phyloP scores from a whole-genome alignment of 2,797 vertebrate genomes.

The Limnodromus scolopaceus region DNA sequence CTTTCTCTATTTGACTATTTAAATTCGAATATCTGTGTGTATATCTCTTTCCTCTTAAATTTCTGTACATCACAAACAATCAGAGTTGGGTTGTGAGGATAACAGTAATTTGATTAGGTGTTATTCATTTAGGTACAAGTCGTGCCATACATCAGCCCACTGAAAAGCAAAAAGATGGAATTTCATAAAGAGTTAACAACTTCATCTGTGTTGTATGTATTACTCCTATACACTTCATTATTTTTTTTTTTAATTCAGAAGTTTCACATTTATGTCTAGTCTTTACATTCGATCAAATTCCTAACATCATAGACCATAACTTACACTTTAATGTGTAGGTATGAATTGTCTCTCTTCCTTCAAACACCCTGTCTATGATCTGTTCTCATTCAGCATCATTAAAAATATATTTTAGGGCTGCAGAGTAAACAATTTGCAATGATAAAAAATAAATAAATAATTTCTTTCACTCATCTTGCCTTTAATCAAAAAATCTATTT shows the following conservation, averaged over 20 bases:
- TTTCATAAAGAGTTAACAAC: not conserved
- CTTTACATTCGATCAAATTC: not conserved
- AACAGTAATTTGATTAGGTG: not conserved
- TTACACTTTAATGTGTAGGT: not conserved
- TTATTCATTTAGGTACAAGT: not conserved
- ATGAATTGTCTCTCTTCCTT: not conserved
- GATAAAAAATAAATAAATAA: not conserved
- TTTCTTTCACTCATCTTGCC: not conserved
- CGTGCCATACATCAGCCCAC: fast-evolving
- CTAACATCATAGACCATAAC: not conserved
- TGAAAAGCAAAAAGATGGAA: not conserved
- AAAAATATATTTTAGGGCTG: not conserved
- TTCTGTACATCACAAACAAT: not conserved
- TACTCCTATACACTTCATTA: not conserved
- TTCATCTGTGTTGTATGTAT: too few relatives aligned
- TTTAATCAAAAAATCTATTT: conserved; percentile 36
- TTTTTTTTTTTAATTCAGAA: not conserved
- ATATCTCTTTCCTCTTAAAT: not conserved
- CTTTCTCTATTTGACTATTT: not conserved
- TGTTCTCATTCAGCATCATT: not conserved
- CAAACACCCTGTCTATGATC: not conserved
- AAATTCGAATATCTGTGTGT: not conserved
- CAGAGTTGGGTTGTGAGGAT: not conserved
- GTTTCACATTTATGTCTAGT: not conserved
- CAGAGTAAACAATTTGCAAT: not conserved